Evolutionary conservation across 1,140 invertebrate genomes (phyloP).

Genomic region (Drosophila bifasciata): DNA sequence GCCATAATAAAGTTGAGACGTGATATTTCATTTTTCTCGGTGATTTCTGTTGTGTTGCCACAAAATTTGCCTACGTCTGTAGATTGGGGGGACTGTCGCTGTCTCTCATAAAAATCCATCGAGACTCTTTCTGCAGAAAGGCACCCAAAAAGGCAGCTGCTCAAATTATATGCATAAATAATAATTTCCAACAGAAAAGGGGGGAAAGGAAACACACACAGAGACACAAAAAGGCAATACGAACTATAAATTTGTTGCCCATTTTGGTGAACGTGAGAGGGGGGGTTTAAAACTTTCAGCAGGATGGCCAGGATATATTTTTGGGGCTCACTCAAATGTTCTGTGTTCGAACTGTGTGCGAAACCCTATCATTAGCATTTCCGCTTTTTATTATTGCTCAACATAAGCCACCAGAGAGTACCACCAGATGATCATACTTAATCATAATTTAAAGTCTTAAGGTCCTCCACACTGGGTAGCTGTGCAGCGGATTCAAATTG

Average conservation of each 20-base stretch:
- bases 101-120: constrained; percentile 36
- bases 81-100: neutral
- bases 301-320: constrained; percentile 53
- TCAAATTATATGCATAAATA: constrained; percentile 83
- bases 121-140: constrained; percentile 61
- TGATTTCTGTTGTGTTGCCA: constrained; percentile 31
- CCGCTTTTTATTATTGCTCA: constrained; percentile 83
- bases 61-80: constrained; percentile 73
- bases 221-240: constrained; percentile 44
- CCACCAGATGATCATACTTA: constrained; percentile 80
- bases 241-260: constrained; percentile 71
- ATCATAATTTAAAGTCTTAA: constrained; percentile 76
- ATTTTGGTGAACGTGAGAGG: constrained; percentile 59
- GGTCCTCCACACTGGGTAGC: neutral
- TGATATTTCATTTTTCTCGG: constrained; percentile 79
- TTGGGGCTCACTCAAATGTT: constrained; percentile 16
- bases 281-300: neutral
- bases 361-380: constrained; percentile 83
- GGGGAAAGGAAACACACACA: constrained; percentile 32
- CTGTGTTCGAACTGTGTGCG: constrained; percentile 40
- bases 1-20: constrained; percentile 82
- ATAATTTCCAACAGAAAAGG: constrained; percentile 75
- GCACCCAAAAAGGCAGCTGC: constrained; percentile 57
- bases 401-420: constrained; percentile 37
- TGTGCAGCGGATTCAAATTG: constrained; percentile 60